A percentile compares a stretch with the other conserved stretches of the same genome.
Evolutionary conservation across 2,797 vertebrate species (phyloP).

Genomic region (Ambastaia sidthimunki): DNA sequence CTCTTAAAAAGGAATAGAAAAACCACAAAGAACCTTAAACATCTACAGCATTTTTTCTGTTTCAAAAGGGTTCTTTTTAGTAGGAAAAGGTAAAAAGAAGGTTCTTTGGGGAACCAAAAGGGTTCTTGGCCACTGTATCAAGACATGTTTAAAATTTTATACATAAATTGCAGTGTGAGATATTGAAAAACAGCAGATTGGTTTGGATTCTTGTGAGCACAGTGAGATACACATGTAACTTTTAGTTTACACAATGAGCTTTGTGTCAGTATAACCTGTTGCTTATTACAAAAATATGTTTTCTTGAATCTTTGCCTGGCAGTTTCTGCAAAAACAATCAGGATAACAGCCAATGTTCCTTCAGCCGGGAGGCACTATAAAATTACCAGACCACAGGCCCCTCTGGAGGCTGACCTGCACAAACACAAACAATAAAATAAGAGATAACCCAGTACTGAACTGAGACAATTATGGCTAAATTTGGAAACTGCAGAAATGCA

Average conservation of each 20-base stretch:
- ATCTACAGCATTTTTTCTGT: no score
- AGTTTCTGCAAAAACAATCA: constrained; percentile 48
- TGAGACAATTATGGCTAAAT: not conserved
- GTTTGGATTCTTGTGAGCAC: not conserved
- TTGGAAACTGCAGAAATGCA: not conserved
- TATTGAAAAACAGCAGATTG: not conserved
- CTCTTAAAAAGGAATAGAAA: no score
- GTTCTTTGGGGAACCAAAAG: no score
- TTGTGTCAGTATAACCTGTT: constrained; percentile 2
- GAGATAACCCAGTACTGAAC: not conserved
- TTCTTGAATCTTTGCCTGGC: constrained; percentile 37
- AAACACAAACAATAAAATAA: constrained; percentile 1
- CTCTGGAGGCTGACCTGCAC: not conserved
- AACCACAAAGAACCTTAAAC: no score
- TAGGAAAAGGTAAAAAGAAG: no score
- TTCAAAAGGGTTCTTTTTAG: no score
- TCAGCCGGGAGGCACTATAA: constrained; percentile 27
- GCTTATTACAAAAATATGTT: constrained; percentile 34
- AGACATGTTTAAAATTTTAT: not conserved
- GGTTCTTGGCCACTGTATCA: not conserved
- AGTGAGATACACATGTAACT: not conserved
- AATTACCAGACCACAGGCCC: constrained; percentile 38
- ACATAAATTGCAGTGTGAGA: not conserved
- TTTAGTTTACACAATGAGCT: not conserved
- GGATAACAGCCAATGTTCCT: constrained; percentile 28